Evolutionary conservation across 2,797 vertebrate species (phyloP).

Genomic region (Chiloscyllium punctatum): DNA sequence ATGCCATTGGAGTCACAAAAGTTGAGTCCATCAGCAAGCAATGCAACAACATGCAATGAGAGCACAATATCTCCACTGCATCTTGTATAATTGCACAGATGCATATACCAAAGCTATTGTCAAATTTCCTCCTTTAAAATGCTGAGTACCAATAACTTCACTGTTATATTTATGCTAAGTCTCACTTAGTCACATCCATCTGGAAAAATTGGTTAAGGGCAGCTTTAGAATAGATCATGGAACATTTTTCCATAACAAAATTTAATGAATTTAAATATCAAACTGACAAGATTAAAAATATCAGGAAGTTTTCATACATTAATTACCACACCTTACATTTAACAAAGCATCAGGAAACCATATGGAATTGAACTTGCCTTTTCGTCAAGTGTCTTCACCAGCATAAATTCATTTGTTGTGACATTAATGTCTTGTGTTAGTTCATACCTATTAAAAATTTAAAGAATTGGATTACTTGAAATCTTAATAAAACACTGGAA

Average conservation of each 20-base stretch:
- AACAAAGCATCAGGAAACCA: not conserved
- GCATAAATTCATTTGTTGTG: conserved; percentile 80
- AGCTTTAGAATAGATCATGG: not conserved
- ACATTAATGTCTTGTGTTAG: conserved; percentile 76
- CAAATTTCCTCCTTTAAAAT: not conserved
- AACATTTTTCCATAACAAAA: not conserved
- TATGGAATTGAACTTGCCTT: not conserved
- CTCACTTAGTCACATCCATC: not conserved
- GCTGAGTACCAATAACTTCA: not conserved
- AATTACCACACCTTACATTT: not conserved
- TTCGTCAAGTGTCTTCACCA: conserved; percentile 51
- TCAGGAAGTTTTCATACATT: not conserved
- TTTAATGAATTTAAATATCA: not conserved
- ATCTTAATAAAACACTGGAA: conserved; percentile 51
- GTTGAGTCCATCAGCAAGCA: not conserved
- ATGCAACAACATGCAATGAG: not conserved
- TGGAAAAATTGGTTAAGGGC: not conserved
- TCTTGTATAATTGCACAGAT: not conserved
- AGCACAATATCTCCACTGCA: not conserved
- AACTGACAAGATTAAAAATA: not conserved
- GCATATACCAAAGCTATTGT: not conserved
- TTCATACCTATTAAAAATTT: conserved; percentile 58
- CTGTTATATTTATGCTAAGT: not conserved
- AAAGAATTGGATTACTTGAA: conserved; percentile 39
- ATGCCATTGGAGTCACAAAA: not conserved